Evolutionary conservation across 2,888 invertebrate genomes (phyloP), one percentile per base, ranked within the genome.

Genomic region (Automeris io): DNA sequence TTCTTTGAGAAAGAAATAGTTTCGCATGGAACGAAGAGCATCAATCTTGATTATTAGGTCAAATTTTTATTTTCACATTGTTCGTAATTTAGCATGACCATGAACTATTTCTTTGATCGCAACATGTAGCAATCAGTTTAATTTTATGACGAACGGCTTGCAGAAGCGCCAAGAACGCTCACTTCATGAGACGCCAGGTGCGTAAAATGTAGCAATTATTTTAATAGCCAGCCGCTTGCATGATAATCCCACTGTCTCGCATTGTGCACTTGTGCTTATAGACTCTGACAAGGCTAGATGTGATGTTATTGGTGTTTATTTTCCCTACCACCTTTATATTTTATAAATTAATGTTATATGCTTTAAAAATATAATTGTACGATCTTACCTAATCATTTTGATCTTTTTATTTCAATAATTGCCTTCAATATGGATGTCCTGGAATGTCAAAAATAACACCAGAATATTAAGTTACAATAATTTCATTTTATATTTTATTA

Each of bases 71-170:
- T 16, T 23, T 5, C 13, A 38, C 25, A 39, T 26, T 19, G 38
- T 42, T 40, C 29, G 37, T 34, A 35, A 43, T 42, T 40, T 49
- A 46, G 46, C 40, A 43, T 22, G 39, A 29, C 56, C 56, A 51
- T 57, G 56, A 57, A 54, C 56, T 48, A 51, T 56, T 46, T 52
- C 29, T 43, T 43, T 43, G 50, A 56, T 51, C 47, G 47, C 41
- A 52, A 56, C 50, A 54, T 55, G 53, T 53, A 31, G 54, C 52
- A 45, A 57, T 50, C 47, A 44, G 42, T 43, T 54, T 40, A 47
- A 49, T 50, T 56, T 56, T 52, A 56, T 46, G 45, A 46, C 37
- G 33, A 35, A 35, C 36, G 39, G 37, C 39, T 24, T 33, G 39
- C 41, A 42, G 47, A 46, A 47, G 43, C 56, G 56, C 50, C 56